Conservation (phyloP, 53 echinoderm and acorn worm species). For the Glandiceps talaboti region DNA sequence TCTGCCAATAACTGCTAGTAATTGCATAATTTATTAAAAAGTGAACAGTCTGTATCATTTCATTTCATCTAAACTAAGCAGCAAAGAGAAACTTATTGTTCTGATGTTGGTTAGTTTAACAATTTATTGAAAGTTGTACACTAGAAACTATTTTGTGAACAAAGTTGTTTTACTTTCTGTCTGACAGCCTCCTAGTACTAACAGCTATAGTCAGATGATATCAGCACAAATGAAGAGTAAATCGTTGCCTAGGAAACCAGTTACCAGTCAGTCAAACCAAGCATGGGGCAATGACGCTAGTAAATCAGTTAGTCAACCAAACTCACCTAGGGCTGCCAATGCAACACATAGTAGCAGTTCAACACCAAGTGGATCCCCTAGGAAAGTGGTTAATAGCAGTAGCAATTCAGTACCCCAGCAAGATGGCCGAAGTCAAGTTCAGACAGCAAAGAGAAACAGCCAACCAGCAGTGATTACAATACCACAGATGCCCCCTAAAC, state of each 20-base stretch:
- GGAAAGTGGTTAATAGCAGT: constrained; percentile 11
- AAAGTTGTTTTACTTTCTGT: too few relatives aligned
- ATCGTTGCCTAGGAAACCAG: constrained; percentile 7
- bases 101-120: too few relatives aligned
- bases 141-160: too few relatives aligned
- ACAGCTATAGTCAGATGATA: too few relatives aligned
- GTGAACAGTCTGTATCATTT: too few relatives aligned
- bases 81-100: too few relatives aligned
- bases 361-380: background rate
- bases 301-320: background rate
- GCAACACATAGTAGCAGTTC: background rate
- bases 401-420: constrained; percentile 15
- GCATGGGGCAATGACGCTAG: constrained; percentile 29
- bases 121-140: too few relatives aligned
- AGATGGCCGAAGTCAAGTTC: constrained; percentile 20
- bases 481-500: constrained; percentile 44
- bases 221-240: background rate
- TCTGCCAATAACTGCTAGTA: too few relatives aligned
- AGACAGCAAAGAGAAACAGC: constrained; percentile 10
- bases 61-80: too few relatives aligned
- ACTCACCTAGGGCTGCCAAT: background rate
- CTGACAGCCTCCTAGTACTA: too few relatives aligned
- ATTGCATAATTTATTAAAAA: too few relatives aligned
- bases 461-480: constrained; percentile 6
- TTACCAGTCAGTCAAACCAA: constrained; percentile 21